Evolutionary conservation across 2,113 vertebrate species (phyloP).

Genomic region (Colossoma macropomum): DNA sequence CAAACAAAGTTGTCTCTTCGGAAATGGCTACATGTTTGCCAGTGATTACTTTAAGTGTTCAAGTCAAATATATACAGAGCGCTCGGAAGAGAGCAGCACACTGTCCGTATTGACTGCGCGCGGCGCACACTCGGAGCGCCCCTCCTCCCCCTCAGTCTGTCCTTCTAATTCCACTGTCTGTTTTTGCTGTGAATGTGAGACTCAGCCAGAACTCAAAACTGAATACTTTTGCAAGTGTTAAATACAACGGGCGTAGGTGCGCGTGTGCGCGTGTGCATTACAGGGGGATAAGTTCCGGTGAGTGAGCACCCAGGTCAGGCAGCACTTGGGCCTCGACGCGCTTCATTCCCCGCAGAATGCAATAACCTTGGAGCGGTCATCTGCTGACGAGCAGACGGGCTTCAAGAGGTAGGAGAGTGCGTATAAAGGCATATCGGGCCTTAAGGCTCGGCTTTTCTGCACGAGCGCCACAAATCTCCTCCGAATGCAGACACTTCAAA

Average conservation of each 20-base stretch:
- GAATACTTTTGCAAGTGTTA: background rate
- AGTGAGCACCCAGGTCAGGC: constrained; percentile 2
- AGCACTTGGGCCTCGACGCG: constrained; percentile 14
- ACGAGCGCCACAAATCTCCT: constrained; percentile 57
- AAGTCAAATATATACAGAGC: constrained; percentile 27
- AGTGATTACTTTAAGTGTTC: constrained; percentile 17
- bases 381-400: constrained; percentile 26
- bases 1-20: background rate
- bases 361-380: constrained; percentile 51
- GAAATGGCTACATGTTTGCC: constrained; percentile 22
- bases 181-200: background rate
- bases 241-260: too few relatives aligned
- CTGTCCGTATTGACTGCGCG: constrained; percentile 10
- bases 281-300: constrained; percentile 14
- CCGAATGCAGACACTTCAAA: constrained; percentile 59
- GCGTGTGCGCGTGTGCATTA: background rate
- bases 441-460: constrained; percentile 40
- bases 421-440: constrained; percentile 46
- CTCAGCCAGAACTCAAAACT: background rate
- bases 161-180: background rate
- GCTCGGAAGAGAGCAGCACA: constrained; percentile 18
- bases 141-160: background rate
- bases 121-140: background rate
- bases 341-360: constrained; percentile 41
- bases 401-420: constrained; percentile 30